Base-by-base conservation (phyloP, 2,113 vertebrate genomes). In the Paracanthobrama guichenoti region DNA sequence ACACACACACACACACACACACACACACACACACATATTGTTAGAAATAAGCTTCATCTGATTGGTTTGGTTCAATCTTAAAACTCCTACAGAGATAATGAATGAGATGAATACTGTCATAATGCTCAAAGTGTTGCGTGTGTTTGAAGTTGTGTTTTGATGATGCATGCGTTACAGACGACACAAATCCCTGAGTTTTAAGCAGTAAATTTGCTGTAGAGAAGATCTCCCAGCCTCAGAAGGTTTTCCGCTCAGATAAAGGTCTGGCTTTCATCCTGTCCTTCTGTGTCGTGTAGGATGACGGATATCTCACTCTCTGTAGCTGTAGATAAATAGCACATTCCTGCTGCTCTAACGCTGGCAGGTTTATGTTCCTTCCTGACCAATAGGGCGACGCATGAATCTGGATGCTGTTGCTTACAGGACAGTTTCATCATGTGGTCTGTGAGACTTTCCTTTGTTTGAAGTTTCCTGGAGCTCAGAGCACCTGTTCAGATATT, bases 231-330 rank as follows among this genome's bases (percentile, higher is more conserved):
- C 0, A 13, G 74, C 53, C 22, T 59, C 67, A 57, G 74, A 67
- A 42, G 64, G 76, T 62, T 66, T 74, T 83, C 50, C 35, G 22
- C 62, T 31, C 76, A 18, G 73, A 50, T 35, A 73, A 79, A 55
- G 44, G 10, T 55, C 69, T 75, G 6, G 53, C 80, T 82, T 77
- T 88, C 81, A 87, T 87, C 85, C 28, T 79, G 44, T 16, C n/a
- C 44, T 35, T 79, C 73, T 48, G 57, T 35, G 14, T 77, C 31
- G 14, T 75, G 53, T 62, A n/a, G 76, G 14, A 48, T 78, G 78
- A 89, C 35, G 69, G 79, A 87, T 82, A 66, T 77, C 73, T 75
- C 77, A 20, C 46, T 83, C 55, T 73, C 60, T 77, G 64, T 22
- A 53, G 72, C 26, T 62, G 12, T 16, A 79, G 84, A 85, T 87